A percentile compares a stretch with the other conserved stretches of the same genome.
These are phyloP conservation scores for Ctenopoma multispine DNA, from an alignment of 2,797 vertebrate species.

Conservation along the genomic window DNA sequence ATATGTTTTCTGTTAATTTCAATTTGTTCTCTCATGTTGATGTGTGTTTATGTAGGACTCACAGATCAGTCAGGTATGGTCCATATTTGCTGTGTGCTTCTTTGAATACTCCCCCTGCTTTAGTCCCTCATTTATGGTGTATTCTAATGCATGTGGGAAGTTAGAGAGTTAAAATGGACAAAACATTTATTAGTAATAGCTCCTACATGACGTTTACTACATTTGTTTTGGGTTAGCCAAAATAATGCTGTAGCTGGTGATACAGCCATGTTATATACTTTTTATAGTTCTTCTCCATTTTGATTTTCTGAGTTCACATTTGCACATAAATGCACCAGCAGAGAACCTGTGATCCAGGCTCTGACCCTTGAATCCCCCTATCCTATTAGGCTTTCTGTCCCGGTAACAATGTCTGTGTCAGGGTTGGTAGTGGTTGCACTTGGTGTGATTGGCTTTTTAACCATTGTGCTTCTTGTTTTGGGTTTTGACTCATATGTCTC, in stretches of 20 bases:
- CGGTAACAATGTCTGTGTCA: constrained; percentile 73
- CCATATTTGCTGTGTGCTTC: constrained; percentile 82
- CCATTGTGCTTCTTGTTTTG: constrained; percentile 72
- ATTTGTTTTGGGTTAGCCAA: neutral
- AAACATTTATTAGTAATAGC: neutral
- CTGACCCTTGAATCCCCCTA: constrained; percentile 32
- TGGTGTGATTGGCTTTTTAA: constrained; percentile 79
- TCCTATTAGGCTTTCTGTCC: constrained; percentile 49
- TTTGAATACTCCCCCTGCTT: constrained; percentile 56
- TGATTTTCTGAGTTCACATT: constrained; percentile 57
- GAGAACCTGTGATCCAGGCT: constrained; percentile 43
- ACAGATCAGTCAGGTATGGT: constrained; percentile 90
- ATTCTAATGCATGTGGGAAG: constrained; percentile 64
- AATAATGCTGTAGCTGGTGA: constrained; percentile 4
- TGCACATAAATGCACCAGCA: constrained; percentile 68
- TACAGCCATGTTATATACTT: constrained; percentile 6
- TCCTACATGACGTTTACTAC: constrained; percentile 2
- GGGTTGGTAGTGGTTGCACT: constrained; percentile 77
- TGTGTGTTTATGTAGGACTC: constrained; percentile 93
- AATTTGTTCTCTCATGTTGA: constrained; percentile 81
- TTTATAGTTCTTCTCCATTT: constrained; percentile 40
- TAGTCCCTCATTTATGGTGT: constrained; percentile 57
- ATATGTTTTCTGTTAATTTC: too few relatives aligned
- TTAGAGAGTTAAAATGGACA: constrained; percentile 42
- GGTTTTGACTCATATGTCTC: constrained; percentile 56